These are phyloP conservation scores for Progne subis DNA, from an alignment of 2,113 vertebrate species.

Conservation along the genomic window DNA sequence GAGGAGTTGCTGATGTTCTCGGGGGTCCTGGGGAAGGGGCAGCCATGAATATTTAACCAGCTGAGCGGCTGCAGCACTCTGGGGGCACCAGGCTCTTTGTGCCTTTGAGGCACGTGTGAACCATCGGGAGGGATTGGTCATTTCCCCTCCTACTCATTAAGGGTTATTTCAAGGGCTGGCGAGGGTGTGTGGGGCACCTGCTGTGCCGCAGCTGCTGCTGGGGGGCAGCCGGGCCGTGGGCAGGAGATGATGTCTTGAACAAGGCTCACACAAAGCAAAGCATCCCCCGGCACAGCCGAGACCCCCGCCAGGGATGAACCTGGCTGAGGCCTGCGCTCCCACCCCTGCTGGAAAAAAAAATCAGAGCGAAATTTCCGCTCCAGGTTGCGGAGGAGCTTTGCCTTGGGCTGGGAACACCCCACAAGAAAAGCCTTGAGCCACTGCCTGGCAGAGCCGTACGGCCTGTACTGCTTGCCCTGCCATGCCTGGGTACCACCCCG, in stretches of 20 bases:
- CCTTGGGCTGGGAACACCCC: background rate
- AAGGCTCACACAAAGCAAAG: background rate
- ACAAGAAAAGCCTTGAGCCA: background rate
- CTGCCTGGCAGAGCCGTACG: background rate
- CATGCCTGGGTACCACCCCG: background rate
- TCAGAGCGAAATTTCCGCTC: background rate
- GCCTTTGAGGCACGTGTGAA: background rate
- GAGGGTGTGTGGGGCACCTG: background rate
- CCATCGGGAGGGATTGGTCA: background rate
- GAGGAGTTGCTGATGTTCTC: background rate
- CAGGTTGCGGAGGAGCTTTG: background rate
- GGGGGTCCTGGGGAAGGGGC: background rate
- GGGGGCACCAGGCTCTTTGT: background rate
- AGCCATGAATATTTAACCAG: constrained; percentile 22
- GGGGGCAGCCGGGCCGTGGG: background rate
- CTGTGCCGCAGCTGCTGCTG: constrained; percentile 24
- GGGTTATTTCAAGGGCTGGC: background rate
- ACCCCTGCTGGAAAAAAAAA: background rate
- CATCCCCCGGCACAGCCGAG: background rate
- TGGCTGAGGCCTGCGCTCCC: background rate
- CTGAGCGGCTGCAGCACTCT: background rate
- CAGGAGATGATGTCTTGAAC: background rate
- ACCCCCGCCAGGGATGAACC: accelerated
- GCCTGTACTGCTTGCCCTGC: background rate
- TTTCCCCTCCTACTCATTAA: background rate